Percentiles rank a stretch among this genome's conserved stretches.
These are phyloP conservation scores for Heterodera filipjevi DNA, from an alignment of 2,888 invertebrate genomes.

Conservation along the genomic window DNA sequence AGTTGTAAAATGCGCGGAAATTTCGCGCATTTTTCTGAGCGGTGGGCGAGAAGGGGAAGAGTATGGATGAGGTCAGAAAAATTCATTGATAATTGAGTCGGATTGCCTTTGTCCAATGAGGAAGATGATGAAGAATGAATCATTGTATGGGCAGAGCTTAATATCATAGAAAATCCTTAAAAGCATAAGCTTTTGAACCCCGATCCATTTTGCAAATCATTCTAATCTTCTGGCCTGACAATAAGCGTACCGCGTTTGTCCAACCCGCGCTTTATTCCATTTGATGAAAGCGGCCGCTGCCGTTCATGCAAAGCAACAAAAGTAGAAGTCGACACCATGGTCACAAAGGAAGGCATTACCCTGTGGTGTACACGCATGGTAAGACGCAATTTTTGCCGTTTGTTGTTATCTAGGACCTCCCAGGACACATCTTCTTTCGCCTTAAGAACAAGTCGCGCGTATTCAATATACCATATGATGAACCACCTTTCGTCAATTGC, in stretches of 20 bases:
- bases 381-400: neutral
- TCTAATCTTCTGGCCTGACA: neutral
- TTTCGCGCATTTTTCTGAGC: no score
- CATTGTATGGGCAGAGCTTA: no score
- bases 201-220: neutral
- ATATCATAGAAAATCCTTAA: no score
- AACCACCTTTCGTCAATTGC: neutral
- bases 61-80: no score
- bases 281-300: neutral
- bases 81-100: no score
- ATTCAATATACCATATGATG: slow-evolving; percentile 4
- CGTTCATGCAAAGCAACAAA: slow-evolving; percentile 6
- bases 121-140: no score
- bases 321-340: neutral
- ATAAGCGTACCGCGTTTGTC: neutral
- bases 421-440: slow-evolving; percentile 11
- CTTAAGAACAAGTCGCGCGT: slow-evolving; percentile 11
- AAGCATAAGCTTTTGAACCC: no score
- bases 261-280: neutral
- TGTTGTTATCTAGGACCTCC: neutral
- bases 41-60: no score
- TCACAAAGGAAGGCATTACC: neutral
- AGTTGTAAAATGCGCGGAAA: no score
- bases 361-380: neutral
- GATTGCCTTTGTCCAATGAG: no score